phyloP scores from a whole-genome alignment of 2,797 vertebrate genomes.

The Naso thynnoides region DNA sequence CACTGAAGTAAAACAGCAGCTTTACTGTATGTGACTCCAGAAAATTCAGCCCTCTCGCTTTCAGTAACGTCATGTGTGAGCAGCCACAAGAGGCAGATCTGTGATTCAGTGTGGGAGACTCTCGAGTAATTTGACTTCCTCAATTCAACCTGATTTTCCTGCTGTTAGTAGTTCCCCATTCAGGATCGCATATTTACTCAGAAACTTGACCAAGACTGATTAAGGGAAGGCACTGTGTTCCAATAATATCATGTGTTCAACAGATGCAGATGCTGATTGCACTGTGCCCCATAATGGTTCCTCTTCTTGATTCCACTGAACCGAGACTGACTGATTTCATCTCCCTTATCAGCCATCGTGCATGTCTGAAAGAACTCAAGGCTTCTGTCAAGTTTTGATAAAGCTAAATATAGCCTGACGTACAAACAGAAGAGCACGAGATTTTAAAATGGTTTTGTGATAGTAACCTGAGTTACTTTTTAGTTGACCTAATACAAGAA shows the following conservation, averaged over 20 bases:
- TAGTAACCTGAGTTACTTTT: background rate
- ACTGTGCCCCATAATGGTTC: slow-evolving; percentile 3
- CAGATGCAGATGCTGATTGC: slow-evolving; percentile 8
- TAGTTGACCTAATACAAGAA: background rate
- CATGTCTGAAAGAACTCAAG: background rate
- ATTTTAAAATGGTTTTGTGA: background rate
- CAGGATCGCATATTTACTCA: slow-evolving; percentile 3
- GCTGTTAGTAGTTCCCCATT: slow-evolving; percentile 35
- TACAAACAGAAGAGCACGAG: background rate
- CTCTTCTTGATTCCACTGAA: slow-evolving; percentile 28
- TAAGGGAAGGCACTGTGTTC: slow-evolving; percentile 18
- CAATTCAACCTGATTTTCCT: slow-evolving; percentile 48
- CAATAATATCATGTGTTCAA: background rate
- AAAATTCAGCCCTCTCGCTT: slow-evolving; percentile 21
- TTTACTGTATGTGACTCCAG: slow-evolving; percentile 1
- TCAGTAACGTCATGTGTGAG: slow-evolving; percentile 29
- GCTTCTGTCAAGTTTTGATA: background rate
- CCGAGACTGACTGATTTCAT: background rate
- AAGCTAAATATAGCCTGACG: background rate
- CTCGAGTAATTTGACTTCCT: slow-evolving; percentile 61
- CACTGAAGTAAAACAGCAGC: background rate
- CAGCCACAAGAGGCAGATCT: background rate
- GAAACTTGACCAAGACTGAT: slow-evolving; percentile 17
- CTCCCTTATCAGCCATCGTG: background rate
- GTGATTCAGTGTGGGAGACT: background rate